These are phyloP conservation scores for Garrulus glandarius DNA, from an alignment of 2,797 vertebrate species.

Conservation along the genomic window DNA sequence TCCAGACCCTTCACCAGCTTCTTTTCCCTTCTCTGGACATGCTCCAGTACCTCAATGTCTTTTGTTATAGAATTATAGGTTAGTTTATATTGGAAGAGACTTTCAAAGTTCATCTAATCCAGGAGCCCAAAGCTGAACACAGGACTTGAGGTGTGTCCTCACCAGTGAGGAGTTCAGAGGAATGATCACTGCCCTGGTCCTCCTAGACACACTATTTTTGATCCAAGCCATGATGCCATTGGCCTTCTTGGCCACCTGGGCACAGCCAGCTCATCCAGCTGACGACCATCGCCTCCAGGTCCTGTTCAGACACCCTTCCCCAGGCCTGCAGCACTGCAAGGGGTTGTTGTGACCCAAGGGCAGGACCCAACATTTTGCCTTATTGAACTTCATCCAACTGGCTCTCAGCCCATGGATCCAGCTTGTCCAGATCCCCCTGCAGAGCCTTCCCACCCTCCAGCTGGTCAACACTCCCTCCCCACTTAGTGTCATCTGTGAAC, in stretches of 20 bases:
- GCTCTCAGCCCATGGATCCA: neutral
- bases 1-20: neutral
- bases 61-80: neutral
- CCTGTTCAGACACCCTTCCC: neutral
- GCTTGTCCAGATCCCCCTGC: neutral
- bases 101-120: neutral
- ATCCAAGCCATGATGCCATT: neutral
- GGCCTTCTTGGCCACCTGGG: neutral
- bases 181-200: neutral
- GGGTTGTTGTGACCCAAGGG: neutral
- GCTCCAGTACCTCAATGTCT: neutral
- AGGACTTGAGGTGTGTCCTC: neutral
- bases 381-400: neutral
- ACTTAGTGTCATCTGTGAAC: no score
- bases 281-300: neutral
- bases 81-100: neutral
- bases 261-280: neutral
- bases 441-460: neutral
- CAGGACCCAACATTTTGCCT: neutral
- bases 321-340: neutral
- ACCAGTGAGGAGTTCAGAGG: rapidly evolving
- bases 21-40: neutral
- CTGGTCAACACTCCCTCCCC: neutral
- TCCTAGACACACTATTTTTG: neutral
- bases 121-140: neutral